Conservation (phyloP, 2,888 invertebrate genomes). For the Lasioglossum figueresi region DNA sequence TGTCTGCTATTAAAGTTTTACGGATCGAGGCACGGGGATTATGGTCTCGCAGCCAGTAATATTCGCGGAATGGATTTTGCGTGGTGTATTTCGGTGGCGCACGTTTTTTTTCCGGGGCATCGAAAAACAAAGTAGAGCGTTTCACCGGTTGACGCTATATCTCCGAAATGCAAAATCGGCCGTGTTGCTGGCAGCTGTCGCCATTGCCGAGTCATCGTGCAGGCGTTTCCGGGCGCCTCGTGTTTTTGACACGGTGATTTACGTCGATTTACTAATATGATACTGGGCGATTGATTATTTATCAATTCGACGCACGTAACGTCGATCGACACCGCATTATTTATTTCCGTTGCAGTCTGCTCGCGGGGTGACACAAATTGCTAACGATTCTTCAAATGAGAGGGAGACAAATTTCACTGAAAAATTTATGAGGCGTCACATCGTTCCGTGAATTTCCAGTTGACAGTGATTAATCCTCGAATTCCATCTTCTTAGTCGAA, state of each 20-base stretch:
- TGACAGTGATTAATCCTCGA: background rate
- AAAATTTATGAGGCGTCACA: background rate
- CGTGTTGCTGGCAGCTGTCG: constrained; percentile 72
- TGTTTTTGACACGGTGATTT: constrained; percentile 71
- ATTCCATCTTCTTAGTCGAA: background rate
- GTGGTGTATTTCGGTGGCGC: background rate
- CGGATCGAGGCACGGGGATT: background rate
- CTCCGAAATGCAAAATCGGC: constrained; percentile 66
- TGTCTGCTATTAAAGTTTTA: background rate
- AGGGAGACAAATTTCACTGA: background rate
- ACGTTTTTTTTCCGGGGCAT: constrained; percentile 32
- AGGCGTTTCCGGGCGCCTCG: constrained; percentile 54
- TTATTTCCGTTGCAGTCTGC: constrained; percentile 33
- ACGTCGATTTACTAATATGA: constrained; percentile 54
- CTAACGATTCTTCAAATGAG: background rate
- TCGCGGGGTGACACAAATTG: constrained; percentile 30
- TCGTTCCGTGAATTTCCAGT: background rate
- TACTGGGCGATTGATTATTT: constrained; percentile 69
- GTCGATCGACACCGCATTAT: constrained; percentile 58
- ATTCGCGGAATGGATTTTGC: background rate
- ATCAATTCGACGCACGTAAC: constrained; percentile 58
- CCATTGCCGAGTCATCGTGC: constrained; percentile 61
- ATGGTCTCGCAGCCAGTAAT: background rate
- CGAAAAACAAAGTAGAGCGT: constrained; percentile 53
- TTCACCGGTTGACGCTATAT: constrained; percentile 40